Base-by-base conservation (phyloP, 2,797 vertebrate genomes). In the Buphagus erythrorhynchus region DNA sequence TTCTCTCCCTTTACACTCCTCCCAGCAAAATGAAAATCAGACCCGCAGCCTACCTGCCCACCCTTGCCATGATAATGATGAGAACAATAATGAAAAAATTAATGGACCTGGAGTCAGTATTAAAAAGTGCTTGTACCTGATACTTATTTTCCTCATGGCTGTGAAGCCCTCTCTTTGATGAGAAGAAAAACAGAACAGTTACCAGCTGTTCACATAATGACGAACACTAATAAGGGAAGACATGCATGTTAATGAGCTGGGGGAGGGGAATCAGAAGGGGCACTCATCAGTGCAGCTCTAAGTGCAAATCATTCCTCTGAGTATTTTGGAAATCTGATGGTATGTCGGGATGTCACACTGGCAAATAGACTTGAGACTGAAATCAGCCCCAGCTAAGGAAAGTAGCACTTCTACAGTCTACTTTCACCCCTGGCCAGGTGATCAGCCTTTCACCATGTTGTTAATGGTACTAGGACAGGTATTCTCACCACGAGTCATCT, bases 191-290 rank as follows among this genome's bases (percentile, higher is more conserved):
- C 66, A 91, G 81, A 95, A 87, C 89, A 92, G 87, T 93, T 95
- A 96, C 86, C 94, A 97, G 94, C 89, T 97, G 93, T 93, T 97
- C 93, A 88, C 69, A 93, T 95, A 96, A 95, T 84, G 85, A 88
- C 0, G 13, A 95, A 92, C 82, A 91, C 91, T 93, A 94, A 95
- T 88, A 94, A 87, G 77, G 62, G 49, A 96, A 88, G 76, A 90
- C 62, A 90, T 88, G 93, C 89, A 94, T 95, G 72, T 62, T 93
- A 92, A 96, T 90, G 74, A 91, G 31, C 51, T 96, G 86, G 83
- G 84, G 86, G 94, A 92, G n/a, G 76, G 72, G 65, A 93, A 82
- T 62, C 48, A 85, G 78, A 74, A 51, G 16, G 72, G 49, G 43
- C 28, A 86, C 31, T 93, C 62, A 80, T 93, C 76, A 90, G 48